phyloP scores from a whole-genome alignment of 2,888 invertebrate genomes.

The Conistra vaccinii region DNA sequence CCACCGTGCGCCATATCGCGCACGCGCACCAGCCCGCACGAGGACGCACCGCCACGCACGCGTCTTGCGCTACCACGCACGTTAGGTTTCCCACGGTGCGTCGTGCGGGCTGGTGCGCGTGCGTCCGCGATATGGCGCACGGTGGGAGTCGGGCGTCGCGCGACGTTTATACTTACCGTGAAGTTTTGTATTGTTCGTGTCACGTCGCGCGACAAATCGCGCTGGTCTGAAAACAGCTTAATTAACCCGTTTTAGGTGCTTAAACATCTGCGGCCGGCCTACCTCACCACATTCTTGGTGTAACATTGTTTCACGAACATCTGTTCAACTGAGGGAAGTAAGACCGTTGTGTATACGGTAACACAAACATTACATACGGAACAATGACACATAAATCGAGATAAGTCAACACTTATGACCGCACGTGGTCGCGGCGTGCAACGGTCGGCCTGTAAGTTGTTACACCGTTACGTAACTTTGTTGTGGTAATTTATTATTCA shows the following conservation, averaged over 20 bases:
- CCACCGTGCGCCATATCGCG: no score
- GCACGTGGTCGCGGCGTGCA: slow-evolving; percentile 57
- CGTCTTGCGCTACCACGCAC: no score
- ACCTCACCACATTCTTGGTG: not conserved
- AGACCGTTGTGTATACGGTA: slow-evolving; percentile 22
- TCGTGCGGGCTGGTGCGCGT: no score
- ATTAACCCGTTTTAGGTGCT: not conserved
- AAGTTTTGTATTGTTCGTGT: no score
- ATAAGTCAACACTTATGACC: slow-evolving; percentile 52
- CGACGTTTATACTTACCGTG: no score
- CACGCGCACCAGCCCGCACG: no score
- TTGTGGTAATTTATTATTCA: not conserved
- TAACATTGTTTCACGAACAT: slow-evolving; percentile 19
- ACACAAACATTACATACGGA: slow-evolving; percentile 34
- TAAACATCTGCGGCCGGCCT: not conserved
- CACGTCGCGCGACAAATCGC: no score
- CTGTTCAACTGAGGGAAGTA: slow-evolving; percentile 31
- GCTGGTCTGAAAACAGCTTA: no score
- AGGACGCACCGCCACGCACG: no score
- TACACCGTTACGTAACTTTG: slow-evolving; percentile 54
- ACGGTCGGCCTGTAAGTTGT: slow-evolving; percentile 29
- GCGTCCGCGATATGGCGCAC: no score
- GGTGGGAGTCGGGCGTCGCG: no score
- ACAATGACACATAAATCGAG: slow-evolving; percentile 69
- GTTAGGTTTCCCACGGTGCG: no score